Conservation (phyloP, 2,113 vertebrate species). For the Ciconia boyciana region DNA sequence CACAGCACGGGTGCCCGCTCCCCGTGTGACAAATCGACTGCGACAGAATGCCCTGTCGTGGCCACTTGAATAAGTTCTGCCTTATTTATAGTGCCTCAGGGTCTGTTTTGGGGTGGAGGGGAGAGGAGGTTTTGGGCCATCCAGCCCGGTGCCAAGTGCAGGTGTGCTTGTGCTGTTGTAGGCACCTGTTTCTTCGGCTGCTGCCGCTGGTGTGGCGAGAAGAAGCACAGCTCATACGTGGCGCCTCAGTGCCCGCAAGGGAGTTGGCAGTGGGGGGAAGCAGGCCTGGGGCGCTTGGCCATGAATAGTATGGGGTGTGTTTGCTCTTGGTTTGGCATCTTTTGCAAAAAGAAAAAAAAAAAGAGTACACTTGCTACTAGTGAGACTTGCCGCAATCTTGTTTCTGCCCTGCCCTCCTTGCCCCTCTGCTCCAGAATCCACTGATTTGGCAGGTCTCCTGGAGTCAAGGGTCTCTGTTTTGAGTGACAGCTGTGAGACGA, state of each 20-base stretch:
- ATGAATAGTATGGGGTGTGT: neutral
- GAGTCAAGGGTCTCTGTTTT: neutral
- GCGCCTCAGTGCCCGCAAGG: accelerated
- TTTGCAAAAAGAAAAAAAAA: neutral
- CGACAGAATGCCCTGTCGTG: neutral
- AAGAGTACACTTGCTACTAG: neutral
- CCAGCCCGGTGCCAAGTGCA: accelerated
- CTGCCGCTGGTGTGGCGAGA: neutral
- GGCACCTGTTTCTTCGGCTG: neutral
- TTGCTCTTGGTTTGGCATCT: neutral
- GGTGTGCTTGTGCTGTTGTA: neutral
- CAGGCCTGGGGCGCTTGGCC: accelerated
- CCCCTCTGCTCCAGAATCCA: neutral
- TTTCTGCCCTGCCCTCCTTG: neutral
- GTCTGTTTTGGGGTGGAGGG: neutral
- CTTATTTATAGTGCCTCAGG: neutral
- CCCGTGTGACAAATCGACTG: accelerated
- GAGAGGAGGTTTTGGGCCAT: neutral
- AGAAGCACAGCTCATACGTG: accelerated
- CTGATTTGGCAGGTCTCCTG: neutral
- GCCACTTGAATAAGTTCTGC: neutral
- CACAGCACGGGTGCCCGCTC: neutral
- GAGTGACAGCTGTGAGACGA: neutral
- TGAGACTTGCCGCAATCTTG: neutral
- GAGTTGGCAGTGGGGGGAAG: accelerated